phyloP scores from a whole-genome alignment of 2,888 invertebrate species.

The Sphaerophoria rueppellii region DNA sequence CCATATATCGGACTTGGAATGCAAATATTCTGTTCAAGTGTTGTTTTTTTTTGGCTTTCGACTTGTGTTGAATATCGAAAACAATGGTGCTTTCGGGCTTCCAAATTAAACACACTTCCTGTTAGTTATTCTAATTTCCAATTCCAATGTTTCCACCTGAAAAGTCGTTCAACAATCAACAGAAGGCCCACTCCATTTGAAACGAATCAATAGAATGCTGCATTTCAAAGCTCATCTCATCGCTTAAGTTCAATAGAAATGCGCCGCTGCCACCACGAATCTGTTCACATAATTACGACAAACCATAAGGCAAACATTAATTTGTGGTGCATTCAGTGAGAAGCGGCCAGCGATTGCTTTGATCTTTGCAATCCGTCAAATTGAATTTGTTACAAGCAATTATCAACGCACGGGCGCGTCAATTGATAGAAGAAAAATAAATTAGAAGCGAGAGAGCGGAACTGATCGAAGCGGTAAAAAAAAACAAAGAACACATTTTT shows the following conservation, averaged over 20 bases:
- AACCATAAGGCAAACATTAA: slow-evolving; percentile 30
- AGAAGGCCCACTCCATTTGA: slow-evolving; percentile 57
- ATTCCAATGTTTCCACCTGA: too few relatives aligned
- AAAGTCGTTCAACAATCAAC: background rate
- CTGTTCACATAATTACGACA: slow-evolving; percentile 4
- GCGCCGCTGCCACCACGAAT: slow-evolving; percentile 53
- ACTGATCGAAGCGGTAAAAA: slow-evolving; percentile 4
- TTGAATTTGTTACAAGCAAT: slow-evolving; percentile 71
- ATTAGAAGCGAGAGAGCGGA: slow-evolving; percentile 39
- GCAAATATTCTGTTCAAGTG: slow-evolving; percentile 42
- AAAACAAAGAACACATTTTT: background rate
- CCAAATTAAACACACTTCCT: too few relatives aligned
- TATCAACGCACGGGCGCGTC: slow-evolving; percentile 69
- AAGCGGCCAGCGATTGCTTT: slow-evolving; percentile 59
- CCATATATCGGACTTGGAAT: slow-evolving; percentile 21
- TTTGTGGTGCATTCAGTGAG: background rate
- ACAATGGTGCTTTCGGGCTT: background rate
- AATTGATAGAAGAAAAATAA: slow-evolving; percentile 54
- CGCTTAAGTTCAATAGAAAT: slow-evolving; percentile 53
- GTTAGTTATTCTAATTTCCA: too few relatives aligned
- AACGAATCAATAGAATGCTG: slow-evolving; percentile 59
- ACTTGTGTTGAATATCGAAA: slow-evolving; percentile 24
- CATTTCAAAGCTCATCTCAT: slow-evolving; percentile 37
- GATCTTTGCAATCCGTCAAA: slow-evolving; percentile 71
- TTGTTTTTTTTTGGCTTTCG: slow-evolving; percentile 32